Percentiles rank a stretch among this genome's conserved stretches.
phyloP scores from a whole-genome alignment of 2,113 vertebrate species.

The Pelobates fuscus region DNA sequence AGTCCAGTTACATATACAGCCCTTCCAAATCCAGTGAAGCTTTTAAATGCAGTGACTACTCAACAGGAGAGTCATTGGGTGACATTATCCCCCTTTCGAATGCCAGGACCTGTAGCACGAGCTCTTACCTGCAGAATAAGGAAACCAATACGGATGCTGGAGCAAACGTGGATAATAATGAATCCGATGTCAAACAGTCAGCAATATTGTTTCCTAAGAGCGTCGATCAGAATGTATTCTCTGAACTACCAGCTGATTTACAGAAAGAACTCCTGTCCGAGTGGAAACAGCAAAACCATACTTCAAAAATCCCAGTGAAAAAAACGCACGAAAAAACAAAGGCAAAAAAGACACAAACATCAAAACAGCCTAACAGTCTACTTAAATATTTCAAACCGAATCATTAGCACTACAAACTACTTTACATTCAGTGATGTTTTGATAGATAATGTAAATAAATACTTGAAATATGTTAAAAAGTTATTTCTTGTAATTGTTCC shows the following conservation, averaged over 20 bases:
- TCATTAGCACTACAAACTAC: too few species aligned
- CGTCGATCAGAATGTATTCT: slow-evolving; percentile 80
- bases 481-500: too few species aligned
- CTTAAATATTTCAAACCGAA: slow-evolving; percentile 77
- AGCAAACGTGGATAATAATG: background rate
- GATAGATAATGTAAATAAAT: too few species aligned
- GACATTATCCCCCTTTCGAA: background rate
- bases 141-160: background rate
- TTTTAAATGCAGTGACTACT: background rate
- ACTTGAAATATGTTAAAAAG: too few species aligned
- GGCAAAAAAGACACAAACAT: slow-evolving; percentile 55
- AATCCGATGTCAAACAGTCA: slow-evolving; percentile 17
- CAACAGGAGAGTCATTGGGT: background rate
- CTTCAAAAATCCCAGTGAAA: slow-evolving; percentile 55
- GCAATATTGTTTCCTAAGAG: slow-evolving; percentile 64
- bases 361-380: slow-evolving; percentile 66
- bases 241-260: slow-evolving; percentile 77
- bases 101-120: background rate
- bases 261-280: slow-evolving; percentile 77
- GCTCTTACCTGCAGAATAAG: background rate
- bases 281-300: slow-evolving; percentile 70
- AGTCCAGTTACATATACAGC: too few species aligned
- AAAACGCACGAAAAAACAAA: slow-evolving; percentile 56
- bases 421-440: too few species aligned
- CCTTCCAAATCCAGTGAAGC: background rate